phyloP scores from a whole-genome alignment of 2,113 vertebrate species.

The Clarias batrachus region DNA sequence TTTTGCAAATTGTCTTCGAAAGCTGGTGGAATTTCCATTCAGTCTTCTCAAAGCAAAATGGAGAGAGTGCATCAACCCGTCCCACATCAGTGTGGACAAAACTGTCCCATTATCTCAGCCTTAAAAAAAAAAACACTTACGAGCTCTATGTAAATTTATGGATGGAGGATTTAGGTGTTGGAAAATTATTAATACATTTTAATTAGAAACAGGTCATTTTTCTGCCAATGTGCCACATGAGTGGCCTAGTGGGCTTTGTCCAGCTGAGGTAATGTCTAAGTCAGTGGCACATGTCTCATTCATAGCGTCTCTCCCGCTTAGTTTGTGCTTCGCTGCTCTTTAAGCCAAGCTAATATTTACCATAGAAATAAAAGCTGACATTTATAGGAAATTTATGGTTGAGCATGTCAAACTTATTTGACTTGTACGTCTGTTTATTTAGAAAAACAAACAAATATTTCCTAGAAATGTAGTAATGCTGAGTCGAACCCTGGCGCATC shows the following conservation, averaged over 20 bases:
- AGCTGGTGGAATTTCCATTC: constrained; percentile 63
- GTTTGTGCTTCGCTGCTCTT: constrained; percentile 5
- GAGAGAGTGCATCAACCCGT: constrained; percentile 36
- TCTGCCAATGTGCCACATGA: neutral
- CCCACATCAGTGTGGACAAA: constrained; percentile 17
- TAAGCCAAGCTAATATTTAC: neutral
- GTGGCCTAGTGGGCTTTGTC: constrained; percentile 7
- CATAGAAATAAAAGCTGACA: neutral
- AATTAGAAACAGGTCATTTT: constrained; percentile 2
- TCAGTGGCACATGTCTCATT: constrained; percentile 20
- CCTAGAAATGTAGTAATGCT: neutral
- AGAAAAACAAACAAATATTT: neutral
- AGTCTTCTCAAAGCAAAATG: constrained; percentile 48
- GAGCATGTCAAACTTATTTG: neutral
- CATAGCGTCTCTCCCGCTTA: constrained; percentile 40
- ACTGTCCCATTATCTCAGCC: constrained; percentile 17
- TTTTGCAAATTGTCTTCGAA: constrained; percentile 59
- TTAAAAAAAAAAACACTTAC: constrained; percentile 24
- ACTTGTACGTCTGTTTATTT: neutral
- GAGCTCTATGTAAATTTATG: constrained; percentile 1
- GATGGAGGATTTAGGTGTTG: neutral
- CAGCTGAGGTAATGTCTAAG: constrained; percentile 54
- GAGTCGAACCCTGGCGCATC: neutral
- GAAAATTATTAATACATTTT: constrained; percentile 8
- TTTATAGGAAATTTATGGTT: neutral